phyloP scores from a whole-genome alignment of 2,888 invertebrate genomes.

The Drosophila basisetae region DNA sequence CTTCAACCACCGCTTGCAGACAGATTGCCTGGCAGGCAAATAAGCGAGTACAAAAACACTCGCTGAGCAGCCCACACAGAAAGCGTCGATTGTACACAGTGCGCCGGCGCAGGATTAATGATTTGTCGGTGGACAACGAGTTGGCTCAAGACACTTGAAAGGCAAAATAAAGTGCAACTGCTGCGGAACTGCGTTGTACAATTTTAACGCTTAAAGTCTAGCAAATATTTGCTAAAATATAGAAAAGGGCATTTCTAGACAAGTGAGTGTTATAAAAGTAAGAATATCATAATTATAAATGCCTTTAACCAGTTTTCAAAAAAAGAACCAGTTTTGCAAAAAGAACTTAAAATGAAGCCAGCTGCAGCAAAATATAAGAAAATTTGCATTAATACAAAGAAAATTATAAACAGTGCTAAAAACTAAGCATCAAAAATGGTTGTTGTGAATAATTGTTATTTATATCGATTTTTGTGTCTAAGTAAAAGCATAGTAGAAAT shows the following conservation, averaged over 20 bases:
- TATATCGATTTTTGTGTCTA: not conserved
- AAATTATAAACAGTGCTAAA: not conserved
- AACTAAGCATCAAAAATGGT: not conserved
- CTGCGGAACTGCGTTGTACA: constrained; percentile 51
- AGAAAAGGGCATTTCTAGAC: not conserved
- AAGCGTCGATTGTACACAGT: constrained; percentile 22
- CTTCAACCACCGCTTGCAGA: constrained; percentile 44
- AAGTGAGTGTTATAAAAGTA: constrained; percentile 14
- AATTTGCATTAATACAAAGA: not conserved
- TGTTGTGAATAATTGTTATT: not conserved
- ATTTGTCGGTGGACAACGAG: constrained; percentile 59
- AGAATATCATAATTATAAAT: not conserved
- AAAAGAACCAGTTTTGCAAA: no score
- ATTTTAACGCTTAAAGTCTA: constrained; percentile 1
- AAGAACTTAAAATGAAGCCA: not conserved
- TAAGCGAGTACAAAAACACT: constrained; percentile 12
- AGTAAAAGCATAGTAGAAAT: not conserved
- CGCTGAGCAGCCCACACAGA: constrained; percentile 53
- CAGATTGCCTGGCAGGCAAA: not conserved
- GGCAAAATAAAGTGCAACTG: constrained; percentile 61
- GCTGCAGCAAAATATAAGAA: not conserved
- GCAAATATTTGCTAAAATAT: constrained; percentile 5
- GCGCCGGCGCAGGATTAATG: constrained; percentile 76
- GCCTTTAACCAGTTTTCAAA: not conserved
- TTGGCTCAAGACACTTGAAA: constrained; percentile 48